phyloP scores from a whole-genome alignment of 2,888 invertebrate species.

The Catocala sponsa region DNA sequence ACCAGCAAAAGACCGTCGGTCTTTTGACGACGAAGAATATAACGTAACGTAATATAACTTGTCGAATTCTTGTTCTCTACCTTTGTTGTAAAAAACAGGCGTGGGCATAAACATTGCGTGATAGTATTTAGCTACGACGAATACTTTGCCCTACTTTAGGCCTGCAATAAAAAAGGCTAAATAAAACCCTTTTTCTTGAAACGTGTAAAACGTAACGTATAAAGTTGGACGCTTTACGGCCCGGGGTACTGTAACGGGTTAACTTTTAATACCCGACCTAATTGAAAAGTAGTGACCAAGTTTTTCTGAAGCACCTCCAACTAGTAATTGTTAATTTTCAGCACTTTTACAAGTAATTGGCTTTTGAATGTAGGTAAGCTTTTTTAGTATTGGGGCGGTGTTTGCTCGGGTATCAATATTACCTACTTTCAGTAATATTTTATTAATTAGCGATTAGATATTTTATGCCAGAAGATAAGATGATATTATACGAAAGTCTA shows the following conservation, averaged over 20 bases:
- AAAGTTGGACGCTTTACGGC: constrained; percentile 54
- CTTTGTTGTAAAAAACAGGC: too few species aligned
- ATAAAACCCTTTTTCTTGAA: constrained; percentile 35
- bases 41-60: too few species aligned
- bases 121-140: too few species aligned
- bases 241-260: constrained; percentile 45
- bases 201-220: constrained; percentile 44
- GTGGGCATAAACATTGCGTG: too few species aligned
- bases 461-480: too few species aligned
- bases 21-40: too few species aligned
- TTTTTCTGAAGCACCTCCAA: constrained; percentile 30
- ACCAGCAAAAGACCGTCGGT: too few species aligned
- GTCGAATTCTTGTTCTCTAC: too few species aligned
- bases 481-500: too few species aligned
- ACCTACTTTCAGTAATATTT: too few species aligned
- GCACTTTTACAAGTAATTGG: constrained; percentile 34
- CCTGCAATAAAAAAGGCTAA: constrained; percentile 31
- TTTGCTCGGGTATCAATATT: not conserved
- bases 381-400: constrained; percentile 2
- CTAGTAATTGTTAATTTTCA: constrained; percentile 46
- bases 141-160: constrained; percentile 5
- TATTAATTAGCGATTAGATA: too few species aligned
- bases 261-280: constrained; percentile 59
- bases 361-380: not conserved
- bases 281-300: constrained; percentile 59